Evolutionary conservation across 2,888 invertebrate species (phyloP), one percentile per base, ranked within the genome.

Genomic region (Caradrina clavipalpis): DNA sequence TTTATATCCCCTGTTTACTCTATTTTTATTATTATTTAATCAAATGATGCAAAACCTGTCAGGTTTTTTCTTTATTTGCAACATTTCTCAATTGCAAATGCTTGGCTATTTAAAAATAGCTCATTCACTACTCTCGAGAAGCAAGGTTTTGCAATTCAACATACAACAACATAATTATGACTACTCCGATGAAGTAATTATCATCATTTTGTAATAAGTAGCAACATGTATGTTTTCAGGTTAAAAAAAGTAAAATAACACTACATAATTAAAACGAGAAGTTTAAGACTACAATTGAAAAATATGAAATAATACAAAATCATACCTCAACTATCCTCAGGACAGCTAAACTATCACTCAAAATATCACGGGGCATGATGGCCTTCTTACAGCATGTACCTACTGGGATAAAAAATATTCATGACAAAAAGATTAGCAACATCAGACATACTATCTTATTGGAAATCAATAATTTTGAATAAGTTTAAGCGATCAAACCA

Each of bases 281-380:
- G 8, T 35, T 15, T 11, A 5, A 1, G 15, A 22, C 50, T 17
- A 0, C 0, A 1, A 22, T 0, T 11, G 2, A 22, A 35, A 10
- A 17, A 2, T 0, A 22, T 39, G 4, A 11, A 64, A 21, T 35
- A 58, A 35, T 19, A 55, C 42, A 13, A 71, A 45, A 58, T 42
- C 62, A 61, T 69, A 97, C 97, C 96, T 97, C 96, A 71, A 96
- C 94, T 88, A 97, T 96, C 87, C 96, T 96, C 80, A 97, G 93
- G 80, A 97, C 96, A 82, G 97, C 96, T 86, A 97, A 94, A 91
- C 97, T 97, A 88, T 97, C 97, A 89, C 96, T 97, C 82, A 97
- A 96, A 87, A 97, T 96, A 94, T 97, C 97, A 87, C 97, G 96
- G 81, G 97, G 97, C 96, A 97, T 97, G 81, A 62, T 87, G 80